These are phyloP conservation scores for Alectoris magna DNA, from an alignment of 2,797 vertebrate species.

Conservation along the genomic window DNA sequence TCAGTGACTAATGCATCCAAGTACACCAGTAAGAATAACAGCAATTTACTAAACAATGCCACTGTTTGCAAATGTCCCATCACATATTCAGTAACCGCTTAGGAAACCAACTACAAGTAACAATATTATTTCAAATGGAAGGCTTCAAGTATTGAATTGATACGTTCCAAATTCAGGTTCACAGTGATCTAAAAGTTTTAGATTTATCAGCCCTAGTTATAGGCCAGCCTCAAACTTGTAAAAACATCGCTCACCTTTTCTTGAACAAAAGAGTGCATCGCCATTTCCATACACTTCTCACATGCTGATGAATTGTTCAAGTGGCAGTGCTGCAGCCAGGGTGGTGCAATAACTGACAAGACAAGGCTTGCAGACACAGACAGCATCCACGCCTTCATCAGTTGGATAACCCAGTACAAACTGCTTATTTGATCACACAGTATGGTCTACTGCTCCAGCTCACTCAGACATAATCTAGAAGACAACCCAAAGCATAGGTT, in stretches of 20 bases:
- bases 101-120: not conserved
- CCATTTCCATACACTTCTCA: not conserved
- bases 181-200: not conserved
- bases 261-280: not conserved
- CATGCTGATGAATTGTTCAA: accelerated
- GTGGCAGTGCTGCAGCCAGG: not conserved
- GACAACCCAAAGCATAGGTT: not conserved
- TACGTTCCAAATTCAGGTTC: not conserved
- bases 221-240: not conserved
- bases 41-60: not conserved
- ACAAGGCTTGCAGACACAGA: not conserved
- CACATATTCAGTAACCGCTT: not conserved
- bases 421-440: not conserved
- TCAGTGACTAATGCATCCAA: not conserved
- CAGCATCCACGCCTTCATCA: not conserved
- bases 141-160: not conserved
- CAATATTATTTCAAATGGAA: not conserved
- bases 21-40: not conserved
- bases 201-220: not conserved
- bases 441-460: not conserved
- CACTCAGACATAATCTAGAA: not conserved
- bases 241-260: not conserved
- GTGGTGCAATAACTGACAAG: accelerated
- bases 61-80: not conserved
- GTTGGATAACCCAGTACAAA: not conserved